Evolutionary conservation across 23 tunicate species (phyloP).

Genomic region (Aplidium turbinatum): DNA sequence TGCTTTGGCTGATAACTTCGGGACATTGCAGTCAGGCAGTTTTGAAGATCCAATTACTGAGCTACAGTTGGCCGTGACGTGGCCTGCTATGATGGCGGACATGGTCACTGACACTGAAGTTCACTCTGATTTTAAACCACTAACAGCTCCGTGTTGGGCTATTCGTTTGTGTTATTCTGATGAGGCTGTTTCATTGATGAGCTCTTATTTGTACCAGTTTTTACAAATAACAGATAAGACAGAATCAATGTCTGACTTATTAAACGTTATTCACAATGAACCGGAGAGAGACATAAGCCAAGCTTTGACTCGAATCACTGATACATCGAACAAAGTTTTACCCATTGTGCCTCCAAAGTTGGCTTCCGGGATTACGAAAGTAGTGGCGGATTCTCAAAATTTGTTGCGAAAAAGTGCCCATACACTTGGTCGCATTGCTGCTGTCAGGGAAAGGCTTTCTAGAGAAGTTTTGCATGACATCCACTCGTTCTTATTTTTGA

Average conservation of each 20-base stretch:
- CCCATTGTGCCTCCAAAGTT: constrained; percentile 62
- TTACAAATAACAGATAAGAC: constrained; percentile 41
- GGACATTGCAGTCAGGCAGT: constrained; percentile 47
- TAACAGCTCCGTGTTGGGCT: constrained; percentile 71
- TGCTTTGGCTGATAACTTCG: constrained; percentile 52
- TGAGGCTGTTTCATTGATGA: constrained; percentile 55
- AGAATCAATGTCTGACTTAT: constrained; percentile 50
- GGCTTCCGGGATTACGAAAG: constrained; percentile 76
- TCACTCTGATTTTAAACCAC: constrained; percentile 59
- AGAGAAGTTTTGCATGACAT: constrained; percentile 46
- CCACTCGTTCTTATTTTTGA: constrained; percentile 47
- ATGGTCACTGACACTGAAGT: constrained; percentile 68
- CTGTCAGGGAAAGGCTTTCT: constrained; percentile 43
- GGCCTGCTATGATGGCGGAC: constrained; percentile 68
- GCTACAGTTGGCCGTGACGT: constrained; percentile 69
- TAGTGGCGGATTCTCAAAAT: constrained; percentile 56
- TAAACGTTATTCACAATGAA: constrained; percentile 27
- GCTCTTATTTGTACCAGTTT: constrained; percentile 54
- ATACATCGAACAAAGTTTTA: constrained; percentile 34
- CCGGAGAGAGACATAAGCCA: constrained; percentile 71
- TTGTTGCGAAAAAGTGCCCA: constrained; percentile 56
- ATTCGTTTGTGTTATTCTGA: constrained; percentile 67
- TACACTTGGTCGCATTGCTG: constrained; percentile 48
- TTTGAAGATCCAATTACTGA: constrained; percentile 81
- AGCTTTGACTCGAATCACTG: constrained; percentile 67